Base-by-base conservation (phyloP, 2,113 vertebrate species). In the Noctilio leporinus region DNA sequence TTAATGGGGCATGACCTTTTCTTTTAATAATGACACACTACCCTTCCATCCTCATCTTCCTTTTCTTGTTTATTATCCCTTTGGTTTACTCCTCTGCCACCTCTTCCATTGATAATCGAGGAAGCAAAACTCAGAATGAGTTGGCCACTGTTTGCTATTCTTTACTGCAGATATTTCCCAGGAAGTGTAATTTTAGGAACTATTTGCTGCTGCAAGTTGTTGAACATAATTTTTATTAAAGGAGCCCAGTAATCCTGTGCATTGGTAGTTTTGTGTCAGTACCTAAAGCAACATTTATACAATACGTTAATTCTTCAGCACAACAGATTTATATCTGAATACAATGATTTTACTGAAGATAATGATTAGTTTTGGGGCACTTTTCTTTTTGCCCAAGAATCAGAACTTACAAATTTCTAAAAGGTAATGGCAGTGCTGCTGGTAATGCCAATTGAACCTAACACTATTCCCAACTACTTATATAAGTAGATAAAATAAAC, bases 361-460 rank as follows among this genome's bases (percentile, higher is more conserved):
- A 70, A 45, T 67, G 55, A 55, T 77, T 72, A 40, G 22, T 82
- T 77, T 35, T 7, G 24, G 49, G 19, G 67, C 24, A 51, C 16
- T 72, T 93, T 95, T 82, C n/a, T 82, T 96, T 82, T 53, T 55
- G 11, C 11, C 15, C 92, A 20, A n/a, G 22, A 87, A 86, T 73
- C 33, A 95, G 64, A 85, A 93, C 75, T 90, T 86, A 59, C 26
- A 88, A 40, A 87, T 94, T 94, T 93, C 28, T 82, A 22, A 75
- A 53, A 94, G 80, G 19, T 86, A 73, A 47, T 43, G 45, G 10
- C 43, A n/a, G 2, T 64, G 19, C 3, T 57, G 55, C 35, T 30
- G 38, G 26, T 65, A 53, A 75, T 91, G 49, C 7, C 49, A 78
- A 0, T 70, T 89, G 90, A 73, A 40, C 40, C 30, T 70, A 62